Evolutionary conservation across 2,888 invertebrate species (phyloP).

Genomic region (Macrophya alboannulata): DNA sequence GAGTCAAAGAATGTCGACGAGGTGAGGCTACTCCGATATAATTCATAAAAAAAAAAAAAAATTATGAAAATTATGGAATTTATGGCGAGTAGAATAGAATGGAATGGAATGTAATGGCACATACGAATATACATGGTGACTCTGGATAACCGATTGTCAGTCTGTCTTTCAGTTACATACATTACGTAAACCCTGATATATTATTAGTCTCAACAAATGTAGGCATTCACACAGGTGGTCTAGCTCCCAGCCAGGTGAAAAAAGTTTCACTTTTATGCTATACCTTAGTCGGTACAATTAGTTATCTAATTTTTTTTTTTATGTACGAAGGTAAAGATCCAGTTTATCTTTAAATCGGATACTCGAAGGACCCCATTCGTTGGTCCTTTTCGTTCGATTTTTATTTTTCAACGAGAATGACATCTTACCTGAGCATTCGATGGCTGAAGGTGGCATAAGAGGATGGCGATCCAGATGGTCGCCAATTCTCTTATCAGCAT

Average conservation of each 20-base stretch:
- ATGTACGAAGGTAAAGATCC: not conserved
- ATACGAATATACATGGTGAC: not conserved
- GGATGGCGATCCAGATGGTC: constrained; percentile 86
- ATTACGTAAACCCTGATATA: constrained; percentile 10
- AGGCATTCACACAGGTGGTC: constrained; percentile 33
- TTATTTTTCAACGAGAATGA: not conserved
- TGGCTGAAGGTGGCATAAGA: constrained; percentile 83
- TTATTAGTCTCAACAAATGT: constrained; percentile 20
- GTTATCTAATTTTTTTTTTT: not conserved
- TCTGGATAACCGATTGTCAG: not conserved
- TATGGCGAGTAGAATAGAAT: not conserved
- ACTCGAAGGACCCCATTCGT: not conserved
- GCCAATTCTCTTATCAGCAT: constrained; percentile 89
- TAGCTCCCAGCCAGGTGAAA: constrained; percentile 6
- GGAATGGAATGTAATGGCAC: not conserved
- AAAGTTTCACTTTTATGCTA: constrained; percentile 38
- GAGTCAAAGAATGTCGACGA: constrained; percentile 4
- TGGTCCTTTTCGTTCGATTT: not conserved
- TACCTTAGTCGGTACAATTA: not conserved
- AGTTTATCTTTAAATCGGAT: not conserved
- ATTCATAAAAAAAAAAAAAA: not conserved
- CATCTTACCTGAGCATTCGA: constrained; percentile 84
- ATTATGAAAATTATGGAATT: constrained; percentile 9
- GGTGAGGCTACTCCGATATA: not conserved
- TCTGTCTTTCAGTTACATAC: not conserved